Percentiles rank a stretch among this genome's conserved stretches.
These are phyloP conservation scores for Pseudobourletiella spinata DNA, from an alignment of 1,140 invertebrate species.

Conservation along the genomic window DNA sequence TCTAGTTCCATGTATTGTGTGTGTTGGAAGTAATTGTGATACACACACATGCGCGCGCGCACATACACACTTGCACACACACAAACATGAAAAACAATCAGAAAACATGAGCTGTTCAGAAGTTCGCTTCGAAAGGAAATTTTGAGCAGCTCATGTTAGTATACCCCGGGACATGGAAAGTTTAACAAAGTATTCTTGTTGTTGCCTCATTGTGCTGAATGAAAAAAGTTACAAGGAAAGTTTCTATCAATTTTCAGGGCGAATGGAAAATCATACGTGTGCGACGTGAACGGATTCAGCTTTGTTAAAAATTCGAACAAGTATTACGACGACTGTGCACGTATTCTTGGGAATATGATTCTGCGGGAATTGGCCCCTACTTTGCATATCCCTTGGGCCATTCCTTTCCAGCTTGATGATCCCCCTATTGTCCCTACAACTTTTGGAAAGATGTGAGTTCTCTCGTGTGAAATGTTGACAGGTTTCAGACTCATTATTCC, in stretches of 20 bases:
- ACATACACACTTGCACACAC: too few species aligned
- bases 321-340: conserved; percentile 99
- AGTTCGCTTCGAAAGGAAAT: too few species aligned
- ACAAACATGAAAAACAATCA: too few species aligned
- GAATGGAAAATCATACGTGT: conserved; percentile 97
- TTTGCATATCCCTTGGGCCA: conserved; percentile 90
- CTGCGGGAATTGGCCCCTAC: conserved; percentile 85
- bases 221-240: neutral
- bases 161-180: too few species aligned
- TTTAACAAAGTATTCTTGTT: too few species aligned
- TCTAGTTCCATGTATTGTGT: neutral
- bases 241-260: conserved; percentile 54
- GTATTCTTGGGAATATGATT: conserved; percentile 92
- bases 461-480: neutral
- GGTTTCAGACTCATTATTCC: neutral
- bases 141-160: too few species aligned
- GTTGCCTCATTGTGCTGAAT: neutral
- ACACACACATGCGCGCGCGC: too few species aligned
- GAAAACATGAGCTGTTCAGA: too few species aligned
- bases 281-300: conserved; percentile 99
- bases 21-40: neutral
- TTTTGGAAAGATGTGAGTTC: conserved; percentile 85
- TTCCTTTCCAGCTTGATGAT: conserved; percentile 94
- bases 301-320: conserved; percentile 99
- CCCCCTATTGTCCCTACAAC: conserved; percentile 98